phyloP scores from a whole-genome alignment of 2,888 invertebrate species.

The Alentia gelatinosa region DNA sequence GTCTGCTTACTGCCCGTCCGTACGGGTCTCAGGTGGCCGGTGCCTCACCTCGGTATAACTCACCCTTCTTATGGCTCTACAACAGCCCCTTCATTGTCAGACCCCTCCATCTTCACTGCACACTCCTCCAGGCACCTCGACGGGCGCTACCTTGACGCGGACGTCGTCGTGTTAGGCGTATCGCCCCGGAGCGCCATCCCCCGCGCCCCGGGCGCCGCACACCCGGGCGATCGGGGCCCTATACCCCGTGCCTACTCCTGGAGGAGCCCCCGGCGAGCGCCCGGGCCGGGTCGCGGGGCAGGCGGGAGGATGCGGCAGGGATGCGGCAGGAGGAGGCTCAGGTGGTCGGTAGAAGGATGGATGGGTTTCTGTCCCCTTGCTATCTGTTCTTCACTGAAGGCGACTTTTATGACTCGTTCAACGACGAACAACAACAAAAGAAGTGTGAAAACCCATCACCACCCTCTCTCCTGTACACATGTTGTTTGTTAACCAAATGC shows the following conservation, averaged over 20 bases:
- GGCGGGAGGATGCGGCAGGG: background rate
- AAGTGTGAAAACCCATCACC: background rate
- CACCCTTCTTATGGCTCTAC: too few species aligned
- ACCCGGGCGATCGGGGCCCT: background rate
- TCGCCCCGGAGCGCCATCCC: background rate
- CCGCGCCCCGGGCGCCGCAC: background rate
- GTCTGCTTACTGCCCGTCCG: background rate
- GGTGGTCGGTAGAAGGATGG: background rate
- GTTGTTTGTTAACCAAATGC: background rate
- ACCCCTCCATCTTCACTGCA: too few species aligned
- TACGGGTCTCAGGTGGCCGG: too few species aligned
- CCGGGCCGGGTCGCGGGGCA: background rate
- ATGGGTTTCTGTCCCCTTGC: background rate
- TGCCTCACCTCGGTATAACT: too few species aligned
- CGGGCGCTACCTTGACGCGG: too few species aligned
- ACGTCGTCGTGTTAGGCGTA: background rate
- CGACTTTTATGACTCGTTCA: background rate
- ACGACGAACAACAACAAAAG: background rate
- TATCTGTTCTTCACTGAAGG: background rate
- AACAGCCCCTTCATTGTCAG: too few species aligned
- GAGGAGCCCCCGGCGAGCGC: background rate
- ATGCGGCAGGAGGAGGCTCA: background rate
- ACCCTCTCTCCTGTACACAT: background rate
- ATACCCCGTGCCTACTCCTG: background rate
- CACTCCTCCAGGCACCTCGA: too few species aligned